Percentiles rank a stretch among this genome's conserved stretches.
Conservation (phyloP, 2,797 vertebrate genomes). For the Pachyuromys duprasi region DNA sequence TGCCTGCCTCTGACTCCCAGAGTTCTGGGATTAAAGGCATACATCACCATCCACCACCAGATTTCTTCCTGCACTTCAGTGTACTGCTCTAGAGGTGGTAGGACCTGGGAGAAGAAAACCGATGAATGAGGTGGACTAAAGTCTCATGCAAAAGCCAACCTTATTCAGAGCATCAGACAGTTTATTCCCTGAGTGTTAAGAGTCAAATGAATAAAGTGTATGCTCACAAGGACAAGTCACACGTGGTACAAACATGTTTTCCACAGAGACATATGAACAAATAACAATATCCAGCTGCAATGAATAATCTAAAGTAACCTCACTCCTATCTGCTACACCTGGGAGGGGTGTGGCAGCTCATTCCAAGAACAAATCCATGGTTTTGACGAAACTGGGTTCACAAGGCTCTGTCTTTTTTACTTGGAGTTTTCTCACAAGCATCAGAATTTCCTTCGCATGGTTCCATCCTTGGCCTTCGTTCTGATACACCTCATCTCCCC, state of each 20-base stretch:
- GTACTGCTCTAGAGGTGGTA: neutral
- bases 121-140: neutral
- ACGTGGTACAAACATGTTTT: neutral
- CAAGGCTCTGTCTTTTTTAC: neutral
- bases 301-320: neutral
- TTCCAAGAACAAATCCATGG: neutral
- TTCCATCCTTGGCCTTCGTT: neutral
- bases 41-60: too few relatives aligned
- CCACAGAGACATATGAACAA: neutral
- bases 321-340: neutral
- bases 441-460: neutral
- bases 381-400: neutral
- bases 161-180: neutral
- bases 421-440: neutral
- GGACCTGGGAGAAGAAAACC: neutral
- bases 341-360: neutral
- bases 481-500: neutral
- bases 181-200: neutral
- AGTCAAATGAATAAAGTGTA: neutral
- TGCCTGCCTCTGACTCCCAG: too few relatives aligned
- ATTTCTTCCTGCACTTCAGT: neutral
- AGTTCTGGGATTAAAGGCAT: too few relatives aligned
- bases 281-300: neutral
- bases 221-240: neutral
- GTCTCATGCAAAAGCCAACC: neutral